Conservation (phyloP, 1,140 invertebrate genomes). For the Leptopilina clavipes region DNA sequence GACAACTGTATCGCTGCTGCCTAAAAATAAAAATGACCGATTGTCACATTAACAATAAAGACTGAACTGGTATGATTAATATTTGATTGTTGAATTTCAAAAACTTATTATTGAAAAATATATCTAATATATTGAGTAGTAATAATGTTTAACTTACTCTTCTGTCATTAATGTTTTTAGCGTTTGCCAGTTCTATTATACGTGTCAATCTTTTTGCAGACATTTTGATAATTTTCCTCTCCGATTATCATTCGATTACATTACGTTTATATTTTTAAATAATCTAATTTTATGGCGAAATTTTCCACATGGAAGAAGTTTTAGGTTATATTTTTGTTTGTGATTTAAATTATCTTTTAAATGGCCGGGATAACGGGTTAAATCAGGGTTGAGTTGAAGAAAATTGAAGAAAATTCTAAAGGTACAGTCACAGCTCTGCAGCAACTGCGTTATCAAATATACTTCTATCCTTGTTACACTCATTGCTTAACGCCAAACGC, state of each 20-base stretch:
- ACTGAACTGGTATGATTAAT: not conserved
- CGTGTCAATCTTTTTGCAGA: not conserved
- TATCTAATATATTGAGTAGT: not conserved
- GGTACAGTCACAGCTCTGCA: too few relatives aligned
- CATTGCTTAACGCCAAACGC: too few relatives aligned
- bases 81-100: not conserved
- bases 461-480: too few relatives aligned
- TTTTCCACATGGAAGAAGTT: too few relatives aligned
- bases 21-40: not conserved
- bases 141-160: not conserved
- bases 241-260: not conserved
- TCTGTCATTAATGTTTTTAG: not conserved
- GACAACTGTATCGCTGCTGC: not conserved
- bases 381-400: too few relatives aligned
- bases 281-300: too few relatives aligned
- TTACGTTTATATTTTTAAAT: not conserved
- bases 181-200: constrained; percentile 1
- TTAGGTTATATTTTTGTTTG: too few relatives aligned
- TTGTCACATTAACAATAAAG: not conserved
- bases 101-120: not conserved
- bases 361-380: too few relatives aligned
- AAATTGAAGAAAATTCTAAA: too few relatives aligned
- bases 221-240: constrained; percentile 3
- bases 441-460: too few relatives aligned
- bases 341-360: too few relatives aligned